These are phyloP conservation scores for Drosophila varians DNA, from an alignment of 1,140 invertebrate genomes.

Conservation along the genomic window DNA sequence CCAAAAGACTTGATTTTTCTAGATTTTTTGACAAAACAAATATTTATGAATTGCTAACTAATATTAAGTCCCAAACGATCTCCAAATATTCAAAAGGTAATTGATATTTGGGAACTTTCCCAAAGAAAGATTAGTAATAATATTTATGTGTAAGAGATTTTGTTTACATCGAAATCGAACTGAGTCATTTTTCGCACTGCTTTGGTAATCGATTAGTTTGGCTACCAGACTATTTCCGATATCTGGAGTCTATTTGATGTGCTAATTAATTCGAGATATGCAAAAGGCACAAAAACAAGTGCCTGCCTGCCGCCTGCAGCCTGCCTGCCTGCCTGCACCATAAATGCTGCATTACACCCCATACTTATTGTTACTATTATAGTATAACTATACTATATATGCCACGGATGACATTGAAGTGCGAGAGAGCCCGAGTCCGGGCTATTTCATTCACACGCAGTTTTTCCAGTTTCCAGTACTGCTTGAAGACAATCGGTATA, in stretches of 20 bases:
- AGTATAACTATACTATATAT: background rate
- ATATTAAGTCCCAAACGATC: background rate
- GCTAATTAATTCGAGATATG: constrained; percentile 61
- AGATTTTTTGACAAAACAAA: background rate
- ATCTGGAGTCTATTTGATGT: constrained; percentile 20
- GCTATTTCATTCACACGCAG: constrained; percentile 53
- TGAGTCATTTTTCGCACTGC: constrained; percentile 14
- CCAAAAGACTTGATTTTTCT: background rate
- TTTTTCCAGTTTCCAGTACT: constrained; percentile 53
- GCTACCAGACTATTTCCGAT: constrained; percentile 6
- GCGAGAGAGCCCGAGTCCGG: constrained; percentile 13
- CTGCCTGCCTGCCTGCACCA: constrained; percentile 31
- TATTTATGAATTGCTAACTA: background rate
- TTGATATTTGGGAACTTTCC: too few species aligned
- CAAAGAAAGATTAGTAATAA: constrained; percentile 16
- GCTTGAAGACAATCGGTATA: constrained; percentile 40
- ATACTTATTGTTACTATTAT: background rate
- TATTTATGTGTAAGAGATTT: background rate
- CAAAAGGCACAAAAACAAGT: constrained; percentile 39
- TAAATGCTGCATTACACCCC: constrained; percentile 14
- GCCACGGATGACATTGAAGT: constrained; percentile 64
- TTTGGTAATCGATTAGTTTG: constrained; percentile 21
- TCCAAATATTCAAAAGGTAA: background rate
- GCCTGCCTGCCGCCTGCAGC: constrained; percentile 16
- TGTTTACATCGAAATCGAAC: background rate